Evolutionary conservation across 2,888 invertebrate genomes (phyloP).

Genomic region (Julus scandinavius): DNA sequence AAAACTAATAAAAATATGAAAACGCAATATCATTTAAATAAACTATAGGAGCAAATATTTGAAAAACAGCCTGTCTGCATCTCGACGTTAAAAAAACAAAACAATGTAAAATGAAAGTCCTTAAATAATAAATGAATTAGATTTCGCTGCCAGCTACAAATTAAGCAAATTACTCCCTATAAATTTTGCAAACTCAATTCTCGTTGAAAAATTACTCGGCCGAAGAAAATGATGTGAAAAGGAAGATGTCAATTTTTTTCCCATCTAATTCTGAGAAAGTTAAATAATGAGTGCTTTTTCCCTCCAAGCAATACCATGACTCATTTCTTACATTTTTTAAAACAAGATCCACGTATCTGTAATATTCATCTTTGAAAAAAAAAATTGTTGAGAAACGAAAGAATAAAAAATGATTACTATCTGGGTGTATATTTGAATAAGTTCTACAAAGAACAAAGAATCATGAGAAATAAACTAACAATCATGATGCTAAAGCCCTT

Average conservation of each 20-base stretch:
- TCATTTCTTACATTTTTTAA: conserved; percentile 37
- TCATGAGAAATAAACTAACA: too few relatives aligned
- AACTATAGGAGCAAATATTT: too few relatives aligned
- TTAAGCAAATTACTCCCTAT: conserved; percentile 12
- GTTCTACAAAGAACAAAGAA: too few relatives aligned
- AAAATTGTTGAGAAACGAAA: not conserved
- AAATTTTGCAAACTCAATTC: conserved; percentile 22
- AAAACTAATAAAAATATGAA: too few relatives aligned
- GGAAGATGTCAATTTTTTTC: not conserved
- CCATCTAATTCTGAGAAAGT: not conserved
- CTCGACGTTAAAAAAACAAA: not conserved
- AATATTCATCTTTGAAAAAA: not conserved
- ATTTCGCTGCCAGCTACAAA: conserved; percentile 24
- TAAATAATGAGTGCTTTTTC: conserved; percentile 24
- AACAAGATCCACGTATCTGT: not conserved
- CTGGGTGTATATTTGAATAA: too few relatives aligned
- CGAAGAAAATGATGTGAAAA: conserved; percentile 17
- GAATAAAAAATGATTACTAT: not conserved
- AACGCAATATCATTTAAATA: too few relatives aligned
- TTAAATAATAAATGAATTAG: conserved; percentile 21
- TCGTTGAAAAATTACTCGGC: not conserved
- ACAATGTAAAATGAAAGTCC: not conserved
- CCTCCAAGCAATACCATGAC: conserved; percentile 8
- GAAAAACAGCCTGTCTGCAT: not conserved
- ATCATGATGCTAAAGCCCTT: too few relatives aligned